Percentiles rank a stretch among this genome's conserved stretches.
Evolutionary conservation across 1,140 invertebrate genomes (phyloP).

Genomic region (Leptinotarsa defecta): DNA sequence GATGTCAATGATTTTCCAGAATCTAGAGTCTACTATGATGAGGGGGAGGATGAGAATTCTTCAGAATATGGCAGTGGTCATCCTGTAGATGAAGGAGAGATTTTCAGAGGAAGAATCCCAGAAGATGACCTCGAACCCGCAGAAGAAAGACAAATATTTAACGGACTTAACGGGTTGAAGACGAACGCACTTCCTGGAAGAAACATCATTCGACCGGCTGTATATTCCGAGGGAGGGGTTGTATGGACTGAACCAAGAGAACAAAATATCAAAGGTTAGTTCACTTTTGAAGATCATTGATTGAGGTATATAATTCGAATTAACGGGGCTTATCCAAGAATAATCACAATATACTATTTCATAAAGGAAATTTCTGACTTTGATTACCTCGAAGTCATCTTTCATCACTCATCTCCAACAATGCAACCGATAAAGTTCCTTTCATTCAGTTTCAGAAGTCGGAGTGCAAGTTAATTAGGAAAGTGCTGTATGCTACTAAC

Average conservation of each 20-base stretch:
- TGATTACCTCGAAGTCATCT: too few species aligned
- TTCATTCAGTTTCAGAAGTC: too few species aligned
- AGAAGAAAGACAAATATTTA: background rate
- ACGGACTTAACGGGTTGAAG: background rate
- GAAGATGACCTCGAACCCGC: slow-evolving; percentile 18
- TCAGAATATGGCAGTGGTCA: slow-evolving; percentile 36
- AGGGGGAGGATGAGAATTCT: slow-evolving; percentile 46
- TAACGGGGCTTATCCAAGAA: too few species aligned
- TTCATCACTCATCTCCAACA: too few species aligned
- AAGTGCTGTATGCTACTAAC: too few species aligned
- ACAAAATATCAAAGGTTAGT: slow-evolving; percentile 18
- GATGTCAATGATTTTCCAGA: slow-evolving; percentile 57
- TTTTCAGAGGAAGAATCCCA: slow-evolving; percentile 34
- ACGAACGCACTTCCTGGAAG: background rate
- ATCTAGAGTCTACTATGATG: slow-evolving; percentile 61
- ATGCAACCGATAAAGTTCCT: too few species aligned
- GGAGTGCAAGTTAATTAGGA: too few species aligned
- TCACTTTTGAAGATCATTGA: too few species aligned
- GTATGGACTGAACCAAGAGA: slow-evolving; percentile 52
- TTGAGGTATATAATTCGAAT: too few species aligned
- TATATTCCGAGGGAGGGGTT: slow-evolving; percentile 70
- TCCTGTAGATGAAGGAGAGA: slow-evolving; percentile 13
- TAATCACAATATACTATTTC: too few species aligned
- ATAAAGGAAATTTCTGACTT: too few species aligned
- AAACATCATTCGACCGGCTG: slow-evolving; percentile 49